Percentiles rank a stretch among this genome's conserved stretches.
phyloP scores from a whole-genome alignment of 2,113 vertebrate genomes.

The Litocranius walleri region DNA sequence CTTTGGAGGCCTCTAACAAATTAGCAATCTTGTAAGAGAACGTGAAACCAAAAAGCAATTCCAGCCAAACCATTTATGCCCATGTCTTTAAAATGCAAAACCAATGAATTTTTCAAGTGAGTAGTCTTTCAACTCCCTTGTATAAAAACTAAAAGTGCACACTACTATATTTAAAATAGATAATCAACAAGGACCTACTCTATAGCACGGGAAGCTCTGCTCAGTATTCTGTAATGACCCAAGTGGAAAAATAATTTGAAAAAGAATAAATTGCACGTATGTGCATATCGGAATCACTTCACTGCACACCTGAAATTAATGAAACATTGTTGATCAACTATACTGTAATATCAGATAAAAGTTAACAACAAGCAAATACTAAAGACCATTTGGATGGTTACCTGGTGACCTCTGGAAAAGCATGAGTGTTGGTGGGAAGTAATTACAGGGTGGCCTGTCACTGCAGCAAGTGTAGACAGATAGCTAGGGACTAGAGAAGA shows the following conservation, averaged over 20 bases:
- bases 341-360: not conserved
- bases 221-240: not conserved
- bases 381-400: not conserved
- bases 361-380: not conserved
- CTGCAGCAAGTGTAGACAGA: not conserved
- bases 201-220: not conserved
- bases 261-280: not conserved
- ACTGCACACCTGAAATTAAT: not conserved
- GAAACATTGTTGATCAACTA: not conserved
- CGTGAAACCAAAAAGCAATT: not conserved
- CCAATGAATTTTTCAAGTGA: not conserved
- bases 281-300: not conserved
- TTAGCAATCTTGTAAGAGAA: not conserved
- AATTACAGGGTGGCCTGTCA: not conserved
- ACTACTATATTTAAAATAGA: not conserved
- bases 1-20: fast-evolving
- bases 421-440: not conserved
- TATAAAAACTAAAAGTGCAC: not conserved
- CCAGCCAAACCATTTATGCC: not conserved
- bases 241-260: not conserved
- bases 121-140: not conserved
- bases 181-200: not conserved
- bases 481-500: not conserved
- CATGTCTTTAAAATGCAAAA: not conserved
- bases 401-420: not conserved